Evolutionary conservation across 1,140 invertebrate genomes (phyloP), one percentile per base, ranked within the genome.

Genomic region (Danaus melanippus): DNA sequence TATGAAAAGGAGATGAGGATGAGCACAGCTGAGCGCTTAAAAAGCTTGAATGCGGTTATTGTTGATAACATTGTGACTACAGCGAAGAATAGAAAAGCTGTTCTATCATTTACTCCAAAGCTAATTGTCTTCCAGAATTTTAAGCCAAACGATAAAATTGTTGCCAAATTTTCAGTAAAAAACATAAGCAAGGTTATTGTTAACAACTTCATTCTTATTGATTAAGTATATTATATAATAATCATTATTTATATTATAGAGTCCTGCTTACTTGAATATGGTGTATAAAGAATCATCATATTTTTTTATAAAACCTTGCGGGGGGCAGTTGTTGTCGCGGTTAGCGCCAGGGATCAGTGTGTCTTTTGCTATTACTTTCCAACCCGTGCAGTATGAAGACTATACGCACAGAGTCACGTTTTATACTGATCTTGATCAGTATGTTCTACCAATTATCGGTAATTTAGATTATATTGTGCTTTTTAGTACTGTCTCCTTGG

Each of bases 261-360:
- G 58, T 21, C 76, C 81, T 2, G 69, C 69, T 12, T 79, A 60
- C 50, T 51, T 84, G 8, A 86, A 76, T 42, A 81, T 84, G 81
- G 71, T 76, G 9, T 79, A 53, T 15, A 81, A 82, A 43, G 84
- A 84, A 47, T 82, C 79, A 3, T 79, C 79, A 1, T 74, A 73
- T 58, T 84, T 86, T 52, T 71, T 58, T 43, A 68, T 86, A 11
- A 84, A 84, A 61, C 61, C 67, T 4, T 74, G 66, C 42, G 68
- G 70, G 11, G 74, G 71, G 5, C 66, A 72, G 50, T 47, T 83
- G 9, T 52, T 79, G 9, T 79, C 77, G 0, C 72, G 81, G 0
- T 49, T 86, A 21, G 80, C 81, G 11, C 80, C 84, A 5, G 84
- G 84, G 10, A 86, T 86, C n/a, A 76, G 77, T 46, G 63, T 81